Evolutionary conservation across 92 coral and sea anemone species (phyloP).

Genomic region (Parazoanthus atlanticus): DNA sequence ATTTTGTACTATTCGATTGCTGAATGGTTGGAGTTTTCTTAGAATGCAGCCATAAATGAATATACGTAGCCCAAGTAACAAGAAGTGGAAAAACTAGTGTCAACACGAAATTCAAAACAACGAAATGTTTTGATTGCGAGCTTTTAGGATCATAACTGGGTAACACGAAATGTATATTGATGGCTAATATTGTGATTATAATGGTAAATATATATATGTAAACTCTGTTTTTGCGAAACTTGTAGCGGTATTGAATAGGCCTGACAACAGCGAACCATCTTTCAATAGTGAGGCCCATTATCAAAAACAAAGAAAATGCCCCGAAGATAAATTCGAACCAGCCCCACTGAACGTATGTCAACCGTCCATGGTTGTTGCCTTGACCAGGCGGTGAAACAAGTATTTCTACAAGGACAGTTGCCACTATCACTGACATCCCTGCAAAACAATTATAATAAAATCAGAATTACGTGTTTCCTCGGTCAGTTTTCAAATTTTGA

Average conservation of each 20-base stretch:
- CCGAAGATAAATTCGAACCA: not conserved
- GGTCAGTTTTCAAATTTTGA: too few species aligned
- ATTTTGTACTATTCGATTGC: not conserved
- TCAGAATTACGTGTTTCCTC: too few species aligned
- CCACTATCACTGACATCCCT: too few species aligned
- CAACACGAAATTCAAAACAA: not conserved
- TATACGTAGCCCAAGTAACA: not conserved
- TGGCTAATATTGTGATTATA: not conserved
- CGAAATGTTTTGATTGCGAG: not conserved
- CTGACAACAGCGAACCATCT: conserved; percentile 12
- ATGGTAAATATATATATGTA: not conserved
- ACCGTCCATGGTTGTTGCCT: not conserved
- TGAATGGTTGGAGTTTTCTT: not conserved
- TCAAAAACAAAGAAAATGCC: not conserved
- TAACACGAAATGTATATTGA: not conserved
- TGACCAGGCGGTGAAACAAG: too few species aligned
- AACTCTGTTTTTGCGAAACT: not conserved
- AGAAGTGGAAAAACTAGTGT: not conserved
- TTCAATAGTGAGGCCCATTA: not conserved
- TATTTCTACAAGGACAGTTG: too few species aligned
- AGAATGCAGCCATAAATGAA: not conserved
- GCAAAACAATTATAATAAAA: too few species aligned
- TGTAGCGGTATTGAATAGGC: conserved; percentile 11
- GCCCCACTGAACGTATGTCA: not conserved
- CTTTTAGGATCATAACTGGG: not conserved